Evolutionary conservation across 1,140 invertebrate species (phyloP).

Genomic region (Matsumurasca onukii): DNA sequence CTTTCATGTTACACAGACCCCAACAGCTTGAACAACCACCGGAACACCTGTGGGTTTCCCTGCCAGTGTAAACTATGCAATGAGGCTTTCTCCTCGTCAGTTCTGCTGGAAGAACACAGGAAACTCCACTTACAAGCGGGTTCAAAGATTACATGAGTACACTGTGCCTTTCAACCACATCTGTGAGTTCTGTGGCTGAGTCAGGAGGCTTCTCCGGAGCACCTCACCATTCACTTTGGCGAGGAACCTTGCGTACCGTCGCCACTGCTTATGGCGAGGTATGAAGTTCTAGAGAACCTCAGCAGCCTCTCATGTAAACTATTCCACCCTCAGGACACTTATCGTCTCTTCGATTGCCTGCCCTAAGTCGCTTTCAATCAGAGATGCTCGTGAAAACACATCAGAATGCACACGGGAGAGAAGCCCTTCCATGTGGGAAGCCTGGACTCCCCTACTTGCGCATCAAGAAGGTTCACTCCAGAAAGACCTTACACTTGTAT

Average conservation of each 20-base stretch:
- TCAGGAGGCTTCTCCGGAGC: constrained; percentile 37
- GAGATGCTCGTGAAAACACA: constrained; percentile 51
- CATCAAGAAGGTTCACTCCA: constrained; percentile 48
- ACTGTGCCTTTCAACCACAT: constrained; percentile 34
- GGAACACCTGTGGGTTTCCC: constrained; percentile 27
- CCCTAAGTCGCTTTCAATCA: constrained; percentile 37
- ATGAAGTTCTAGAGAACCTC: constrained; percentile 34
- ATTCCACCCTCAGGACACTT: constrained; percentile 27
- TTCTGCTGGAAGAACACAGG: constrained; percentile 31
- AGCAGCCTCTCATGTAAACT: constrained; percentile 23
- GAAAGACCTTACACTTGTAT: constrained; percentile 56
- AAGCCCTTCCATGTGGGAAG: constrained; percentile 53
- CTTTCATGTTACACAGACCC: constrained; percentile 33
- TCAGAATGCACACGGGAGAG: constrained; percentile 65
- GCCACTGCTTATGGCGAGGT: constrained; percentile 35
- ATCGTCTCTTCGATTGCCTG: constrained; percentile 40
- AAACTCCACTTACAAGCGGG: constrained; percentile 26
- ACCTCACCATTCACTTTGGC: constrained; percentile 39
- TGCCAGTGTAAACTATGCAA: constrained; percentile 39
- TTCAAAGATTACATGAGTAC: constrained; percentile 31
- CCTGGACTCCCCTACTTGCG: constrained; percentile 38
- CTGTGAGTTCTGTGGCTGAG: constrained; percentile 39
- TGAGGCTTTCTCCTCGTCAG: constrained; percentile 24
- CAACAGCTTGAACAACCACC: constrained; percentile 28
- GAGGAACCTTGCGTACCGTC: constrained; percentile 36